Base-by-base conservation (phyloP, 2,797 vertebrate species). In the Anguilla obscura region DNA sequence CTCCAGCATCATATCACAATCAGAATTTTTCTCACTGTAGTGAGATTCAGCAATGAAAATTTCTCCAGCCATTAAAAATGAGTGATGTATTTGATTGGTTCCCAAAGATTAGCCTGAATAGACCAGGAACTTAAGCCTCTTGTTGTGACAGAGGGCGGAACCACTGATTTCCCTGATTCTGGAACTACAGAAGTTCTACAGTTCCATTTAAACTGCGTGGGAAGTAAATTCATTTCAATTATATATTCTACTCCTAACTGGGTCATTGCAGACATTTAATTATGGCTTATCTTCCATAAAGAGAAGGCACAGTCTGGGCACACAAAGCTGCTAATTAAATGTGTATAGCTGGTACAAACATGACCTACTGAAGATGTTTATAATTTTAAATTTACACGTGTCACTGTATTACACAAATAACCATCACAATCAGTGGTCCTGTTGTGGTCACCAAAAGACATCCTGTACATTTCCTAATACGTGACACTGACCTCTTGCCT, bases 261-360 rank as follows among this genome's bases (percentile, higher is more conserved):
- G 76, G 76, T 80, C 76, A 80, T 45, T 45, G 76, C 30, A 45
- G 76, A 45, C 76, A 80, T 80, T 40, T 80, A 33, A 40, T 80
- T 80, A 45, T 80, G 36, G 76, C 36, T 36, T 45, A 21, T 80
- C 76, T 45, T 45, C 36, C 76, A 80, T 45, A 45, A 80, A 80
- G 36, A 45, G 76, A 80, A 33, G 36, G 36, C 36, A 80, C 33
- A 18, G 33, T 80, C 76, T 80, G 76, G 36, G 76, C 76, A 74
- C 71, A 74, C 63, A 66, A 66, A 66, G 63, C 63, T 66, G 63
- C 4, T 66, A 66, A 66, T 66, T 66, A 66, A 66, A 66, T 66
- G 24, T 56, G 54, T 56, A 56, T 66, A 66, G 63, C 71, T 74
- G 33, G 71, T 74, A 74, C 27, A 74, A 74, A 74, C 33, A 30